These are phyloP conservation scores for Pocillopora damicornis DNA, from an alignment of 64 coral and sea anemone genomes.

Conservation along the genomic window DNA sequence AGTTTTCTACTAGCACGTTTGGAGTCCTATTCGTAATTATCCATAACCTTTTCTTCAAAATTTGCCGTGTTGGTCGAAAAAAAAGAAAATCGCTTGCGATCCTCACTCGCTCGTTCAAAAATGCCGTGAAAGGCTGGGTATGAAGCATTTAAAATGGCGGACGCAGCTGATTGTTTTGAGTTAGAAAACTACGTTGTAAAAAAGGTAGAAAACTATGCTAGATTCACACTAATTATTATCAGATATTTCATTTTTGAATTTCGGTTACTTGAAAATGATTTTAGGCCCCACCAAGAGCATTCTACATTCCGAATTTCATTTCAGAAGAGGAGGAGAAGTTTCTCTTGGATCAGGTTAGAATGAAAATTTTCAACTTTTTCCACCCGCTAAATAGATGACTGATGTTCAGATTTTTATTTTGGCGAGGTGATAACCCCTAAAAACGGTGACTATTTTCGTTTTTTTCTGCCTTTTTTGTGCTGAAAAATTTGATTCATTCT, in stretches of 20 bases:
- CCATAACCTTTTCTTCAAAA: background rate
- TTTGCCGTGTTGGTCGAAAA: background rate
- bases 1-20: background rate
- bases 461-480: too few relatives aligned
- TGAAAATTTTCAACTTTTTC: too few relatives aligned
- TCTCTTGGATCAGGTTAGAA: constrained; percentile 60
- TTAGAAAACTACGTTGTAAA: constrained; percentile 48
- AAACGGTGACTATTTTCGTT: too few relatives aligned
- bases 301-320: constrained; percentile 85
- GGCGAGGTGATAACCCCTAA: too few relatives aligned
- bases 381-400: too few relatives aligned
- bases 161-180: constrained; percentile 5
- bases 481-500: too few relatives aligned
- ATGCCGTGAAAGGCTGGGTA: constrained; percentile 34
- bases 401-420: too few relatives aligned
- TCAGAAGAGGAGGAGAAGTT: constrained; percentile 64
- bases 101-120: background rate
- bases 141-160: constrained; percentile 42
- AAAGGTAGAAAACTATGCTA: constrained; percentile 30
- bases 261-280: background rate
- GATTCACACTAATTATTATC: background rate
- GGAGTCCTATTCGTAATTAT: background rate
- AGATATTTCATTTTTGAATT: background rate
- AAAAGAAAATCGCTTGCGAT: background rate
- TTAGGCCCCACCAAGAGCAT: constrained; percentile 64